Conservation (phyloP, 2,888 invertebrate species). For the Unio delphinus region DNA sequence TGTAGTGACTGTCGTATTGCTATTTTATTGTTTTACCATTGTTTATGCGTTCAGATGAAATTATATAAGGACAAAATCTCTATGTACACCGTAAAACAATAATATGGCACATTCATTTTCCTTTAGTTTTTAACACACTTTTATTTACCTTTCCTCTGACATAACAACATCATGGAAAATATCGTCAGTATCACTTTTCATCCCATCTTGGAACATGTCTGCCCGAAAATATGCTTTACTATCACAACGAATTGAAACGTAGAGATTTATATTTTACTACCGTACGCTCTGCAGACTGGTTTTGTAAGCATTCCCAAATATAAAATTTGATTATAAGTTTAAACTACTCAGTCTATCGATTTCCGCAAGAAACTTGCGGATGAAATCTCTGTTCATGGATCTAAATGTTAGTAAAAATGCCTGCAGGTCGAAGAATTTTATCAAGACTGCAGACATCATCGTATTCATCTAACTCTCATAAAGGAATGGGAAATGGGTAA, state of each 20-base stretch:
- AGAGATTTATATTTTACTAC: too few relatives aligned
- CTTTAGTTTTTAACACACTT: neutral
- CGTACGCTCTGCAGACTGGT: too few relatives aligned
- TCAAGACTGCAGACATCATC: slow-evolving; percentile 58
- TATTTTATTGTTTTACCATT: too few relatives aligned
- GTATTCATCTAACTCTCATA: slow-evolving; percentile 42
- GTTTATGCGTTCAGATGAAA: neutral
- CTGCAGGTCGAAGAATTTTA: slow-evolving; percentile 60
- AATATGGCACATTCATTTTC: neutral
- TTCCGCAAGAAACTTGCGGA: too few relatives aligned
- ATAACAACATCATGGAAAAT: slow-evolving; percentile 50
- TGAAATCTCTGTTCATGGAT: neutral
- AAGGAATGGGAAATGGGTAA: slow-evolving; percentile 37
- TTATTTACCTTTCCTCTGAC: slow-evolving; percentile 47
- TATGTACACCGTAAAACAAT: neutral
- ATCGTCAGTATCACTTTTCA: slow-evolving; percentile 27
- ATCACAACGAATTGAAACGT: too few relatives aligned
- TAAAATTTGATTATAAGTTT: too few relatives aligned
- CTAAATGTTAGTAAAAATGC: slow-evolving; percentile 32
- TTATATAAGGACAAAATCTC: neutral
- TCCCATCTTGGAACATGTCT: slow-evolving; percentile 5
- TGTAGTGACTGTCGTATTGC: too few relatives aligned
- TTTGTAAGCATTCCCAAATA: too few relatives aligned
- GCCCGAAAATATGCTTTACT: too few relatives aligned
- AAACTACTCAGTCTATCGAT: too few relatives aligned